A percentile compares a stretch with the other conserved stretches of the same genome.
Evolutionary conservation across 2,797 vertebrate genomes (phyloP).

Genomic region (Sebastes steindachneri): DNA sequence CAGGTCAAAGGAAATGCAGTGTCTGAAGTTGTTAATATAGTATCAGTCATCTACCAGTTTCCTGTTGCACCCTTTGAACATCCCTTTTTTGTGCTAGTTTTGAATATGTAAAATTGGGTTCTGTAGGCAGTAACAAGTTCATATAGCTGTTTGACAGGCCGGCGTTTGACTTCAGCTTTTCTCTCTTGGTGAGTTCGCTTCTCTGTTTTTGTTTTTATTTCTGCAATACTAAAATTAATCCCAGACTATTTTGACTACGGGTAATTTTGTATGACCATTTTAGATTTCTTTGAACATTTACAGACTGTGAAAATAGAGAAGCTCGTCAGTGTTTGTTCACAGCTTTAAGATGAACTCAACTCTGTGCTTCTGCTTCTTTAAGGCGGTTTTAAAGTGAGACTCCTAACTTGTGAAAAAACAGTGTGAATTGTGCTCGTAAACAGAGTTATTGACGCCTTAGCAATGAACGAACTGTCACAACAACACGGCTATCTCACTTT

Average conservation of each 20-base stretch:
- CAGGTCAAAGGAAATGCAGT: not conserved
- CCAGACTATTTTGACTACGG: not conserved
- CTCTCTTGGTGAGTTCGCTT: slow-evolving; percentile 42
- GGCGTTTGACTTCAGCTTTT: not conserved
- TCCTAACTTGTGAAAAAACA: not conserved
- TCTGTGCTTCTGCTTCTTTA: not conserved
- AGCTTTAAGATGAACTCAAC: not conserved
- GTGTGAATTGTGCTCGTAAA: not conserved
- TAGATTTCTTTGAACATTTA: not conserved
- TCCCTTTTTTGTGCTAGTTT: not conserved
- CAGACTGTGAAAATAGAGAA: not conserved
- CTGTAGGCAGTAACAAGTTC: not conserved
- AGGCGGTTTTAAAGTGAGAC: not conserved
- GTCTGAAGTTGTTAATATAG: no score
- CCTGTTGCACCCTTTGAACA: slow-evolving; percentile 38
- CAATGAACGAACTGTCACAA: not conserved
- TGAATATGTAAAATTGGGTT: not conserved
- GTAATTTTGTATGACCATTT: no score
- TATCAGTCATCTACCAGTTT: slow-evolving; percentile 26
- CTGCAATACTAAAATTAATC: not conserved
- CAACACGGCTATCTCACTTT: not conserved
- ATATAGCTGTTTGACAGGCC: not conserved
- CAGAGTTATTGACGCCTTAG: not conserved
- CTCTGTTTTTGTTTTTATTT: not conserved
- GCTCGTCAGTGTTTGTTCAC: not conserved